Evolutionary conservation across 1,140 invertebrate genomes (phyloP).

Genomic region (Samia ricini): DNA sequence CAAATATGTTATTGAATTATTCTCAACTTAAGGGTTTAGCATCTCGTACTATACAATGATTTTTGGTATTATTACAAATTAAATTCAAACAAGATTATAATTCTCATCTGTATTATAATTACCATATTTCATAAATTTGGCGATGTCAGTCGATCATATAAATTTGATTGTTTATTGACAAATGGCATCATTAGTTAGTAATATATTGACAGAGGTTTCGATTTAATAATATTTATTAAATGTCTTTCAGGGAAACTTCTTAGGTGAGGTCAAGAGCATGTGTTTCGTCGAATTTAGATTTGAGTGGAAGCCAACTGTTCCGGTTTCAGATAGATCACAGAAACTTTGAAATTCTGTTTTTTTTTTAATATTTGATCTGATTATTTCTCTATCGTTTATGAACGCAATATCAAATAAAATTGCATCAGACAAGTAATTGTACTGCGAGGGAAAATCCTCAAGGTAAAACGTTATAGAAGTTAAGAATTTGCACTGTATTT

Average conservation of each 20-base stretch:
- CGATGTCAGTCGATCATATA: background rate
- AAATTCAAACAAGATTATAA: too few relatives aligned
- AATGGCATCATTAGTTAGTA: background rate
- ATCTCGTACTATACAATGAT: too few relatives aligned
- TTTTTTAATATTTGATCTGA: conserved; percentile 11
- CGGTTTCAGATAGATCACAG: conserved; percentile 26
- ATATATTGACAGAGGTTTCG: background rate
- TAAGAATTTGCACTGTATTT: background rate
- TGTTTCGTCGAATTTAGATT: conserved; percentile 62
- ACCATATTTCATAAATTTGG: background rate
- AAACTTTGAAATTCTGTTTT: conserved; percentile 34
- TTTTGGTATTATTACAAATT: too few relatives aligned
- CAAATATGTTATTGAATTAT: background rate
- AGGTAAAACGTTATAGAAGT: conserved; percentile 4
- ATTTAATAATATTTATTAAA: conserved; percentile 2
- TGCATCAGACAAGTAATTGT: conserved; percentile 13
- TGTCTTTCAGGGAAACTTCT: conserved; percentile 44
- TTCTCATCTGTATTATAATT: background rate
- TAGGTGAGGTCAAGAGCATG: conserved; percentile 66
- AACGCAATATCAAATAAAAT: conserved; percentile 13
- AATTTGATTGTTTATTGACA: background rate
- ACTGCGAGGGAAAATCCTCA: background rate
- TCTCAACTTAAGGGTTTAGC: background rate
- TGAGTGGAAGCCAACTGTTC: conserved; percentile 58
- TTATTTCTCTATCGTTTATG: conserved; percentile 9